phyloP scores from a whole-genome alignment of 2,888 invertebrate species.

The Oligia fasciuncula region DNA sequence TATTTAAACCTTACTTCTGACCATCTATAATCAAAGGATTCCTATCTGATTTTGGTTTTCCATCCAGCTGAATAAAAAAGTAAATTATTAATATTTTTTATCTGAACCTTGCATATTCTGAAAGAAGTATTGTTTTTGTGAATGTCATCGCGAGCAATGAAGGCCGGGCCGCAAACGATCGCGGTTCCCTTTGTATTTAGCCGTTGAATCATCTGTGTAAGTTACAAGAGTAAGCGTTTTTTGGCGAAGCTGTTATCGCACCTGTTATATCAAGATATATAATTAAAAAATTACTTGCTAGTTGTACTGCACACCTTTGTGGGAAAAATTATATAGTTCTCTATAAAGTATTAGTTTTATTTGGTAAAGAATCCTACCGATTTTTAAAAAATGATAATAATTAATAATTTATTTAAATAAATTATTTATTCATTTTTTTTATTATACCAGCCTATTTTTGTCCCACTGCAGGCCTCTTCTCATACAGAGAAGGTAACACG shows the following conservation, averaged over 20 bases:
- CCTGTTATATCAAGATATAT: background rate
- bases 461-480: background rate
- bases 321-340: background rate
- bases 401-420: background rate
- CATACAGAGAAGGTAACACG: background rate
- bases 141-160: slow-evolving; percentile 88
- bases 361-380: background rate
- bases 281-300: background rate
- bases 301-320: background rate
- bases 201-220: slow-evolving; percentile 71
- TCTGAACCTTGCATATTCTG: slow-evolving; percentile 75
- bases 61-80: background rate
- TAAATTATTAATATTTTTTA: slow-evolving; percentile 42
- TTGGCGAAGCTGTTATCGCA: background rate
- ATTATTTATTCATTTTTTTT: too few species aligned
- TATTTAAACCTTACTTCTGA: background rate
- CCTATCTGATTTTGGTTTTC: background rate
- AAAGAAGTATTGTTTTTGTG: slow-evolving; percentile 87
- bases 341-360: background rate
- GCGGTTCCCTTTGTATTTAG: slow-evolving; percentile 87
- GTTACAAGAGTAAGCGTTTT: slow-evolving; percentile 65
- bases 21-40: background rate
- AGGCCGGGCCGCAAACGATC: slow-evolving; percentile 86
- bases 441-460: background rate
- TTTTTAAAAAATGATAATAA: background rate